A percentile compares a stretch with the other conserved stretches of the same genome.
Conservation (phyloP, 35 echinoderm and acorn worm genomes). For the Heliocidaris tuberculata region DNA sequence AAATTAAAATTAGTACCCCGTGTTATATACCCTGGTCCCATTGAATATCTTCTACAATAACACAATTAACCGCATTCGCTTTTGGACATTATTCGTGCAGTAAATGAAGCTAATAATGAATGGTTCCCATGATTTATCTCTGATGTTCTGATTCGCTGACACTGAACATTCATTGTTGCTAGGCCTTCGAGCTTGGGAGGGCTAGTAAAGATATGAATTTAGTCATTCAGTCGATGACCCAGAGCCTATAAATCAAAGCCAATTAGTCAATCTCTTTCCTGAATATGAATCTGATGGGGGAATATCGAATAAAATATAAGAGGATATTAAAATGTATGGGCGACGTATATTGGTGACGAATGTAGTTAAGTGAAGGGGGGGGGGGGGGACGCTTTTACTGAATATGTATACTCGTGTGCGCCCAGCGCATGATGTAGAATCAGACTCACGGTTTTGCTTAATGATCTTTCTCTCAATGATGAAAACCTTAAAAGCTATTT, state of each 20-base stretch:
- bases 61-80: not conserved
- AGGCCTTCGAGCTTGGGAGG: not conserved
- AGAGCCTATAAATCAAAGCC: not conserved
- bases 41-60: not conserved
- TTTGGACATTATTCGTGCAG: not conserved
- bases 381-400: not conserved
- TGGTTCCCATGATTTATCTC: not conserved
- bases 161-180: slow-evolving; percentile 2
- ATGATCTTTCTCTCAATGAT: not conserved
- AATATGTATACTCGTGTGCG: not conserved
- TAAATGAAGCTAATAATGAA: not conserved
- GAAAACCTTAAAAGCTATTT: no score
- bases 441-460: not conserved
- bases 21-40: not conserved
- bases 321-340: not conserved
- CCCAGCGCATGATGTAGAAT: not conserved
- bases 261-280: slow-evolving; percentile 1
- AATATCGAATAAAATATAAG: not conserved
- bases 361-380: not conserved
- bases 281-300: not conserved
- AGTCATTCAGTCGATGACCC: not conserved
- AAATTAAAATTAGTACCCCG: not conserved
- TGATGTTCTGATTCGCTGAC: not conserved
- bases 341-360: not conserved
- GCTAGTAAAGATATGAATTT: no score